Evolutionary conservation across 2,888 invertebrate genomes (phyloP).

Genomic region (Neuroscelio doddi): DNA sequence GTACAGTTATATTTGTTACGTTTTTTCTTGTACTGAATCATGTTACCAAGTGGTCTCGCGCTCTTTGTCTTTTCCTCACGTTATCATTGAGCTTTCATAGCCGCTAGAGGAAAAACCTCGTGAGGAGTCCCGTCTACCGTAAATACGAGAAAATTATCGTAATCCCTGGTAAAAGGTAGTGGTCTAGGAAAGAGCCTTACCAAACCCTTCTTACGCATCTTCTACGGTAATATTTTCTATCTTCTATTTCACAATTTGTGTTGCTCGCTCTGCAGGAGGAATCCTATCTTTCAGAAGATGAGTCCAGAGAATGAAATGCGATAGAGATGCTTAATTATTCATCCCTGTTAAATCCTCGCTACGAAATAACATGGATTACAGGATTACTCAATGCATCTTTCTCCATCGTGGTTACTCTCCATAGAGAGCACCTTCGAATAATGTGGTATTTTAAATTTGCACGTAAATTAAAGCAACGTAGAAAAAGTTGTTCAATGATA

Average conservation of each 20-base stretch:
- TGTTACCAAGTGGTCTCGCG: constrained; percentile 10
- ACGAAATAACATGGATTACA: constrained; percentile 3
- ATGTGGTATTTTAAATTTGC: background rate
- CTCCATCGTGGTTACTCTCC: too few relatives aligned
- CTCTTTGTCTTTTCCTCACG: constrained; percentile 2
- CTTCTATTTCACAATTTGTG: constrained; percentile 1
- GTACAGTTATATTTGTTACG: background rate
- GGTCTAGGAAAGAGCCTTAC: constrained; percentile 7
- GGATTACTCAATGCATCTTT: constrained; percentile 2
- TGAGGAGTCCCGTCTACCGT: constrained; percentile 44
- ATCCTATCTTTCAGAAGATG: constrained; percentile 4
- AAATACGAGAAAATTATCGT: constrained; percentile 57
- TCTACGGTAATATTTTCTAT: constrained; percentile 12
- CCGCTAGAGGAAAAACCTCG: constrained; percentile 48
- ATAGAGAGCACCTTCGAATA: background rate
- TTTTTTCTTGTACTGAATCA: constrained; percentile 7
- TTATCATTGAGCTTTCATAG: constrained; percentile 20
- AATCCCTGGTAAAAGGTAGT: constrained; percentile 49
- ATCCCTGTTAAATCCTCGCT: constrained; percentile 7
- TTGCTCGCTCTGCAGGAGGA: too few relatives aligned
- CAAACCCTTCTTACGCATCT: constrained; percentile 6
- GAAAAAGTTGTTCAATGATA: background rate
- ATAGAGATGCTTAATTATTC: constrained; percentile 12
- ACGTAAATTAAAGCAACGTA: background rate
- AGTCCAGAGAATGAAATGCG: too few relatives aligned